These are phyloP conservation scores for Gephyroberyx darwinii DNA, from an alignment of 2,797 vertebrate species.

Conservation along the genomic window DNA sequence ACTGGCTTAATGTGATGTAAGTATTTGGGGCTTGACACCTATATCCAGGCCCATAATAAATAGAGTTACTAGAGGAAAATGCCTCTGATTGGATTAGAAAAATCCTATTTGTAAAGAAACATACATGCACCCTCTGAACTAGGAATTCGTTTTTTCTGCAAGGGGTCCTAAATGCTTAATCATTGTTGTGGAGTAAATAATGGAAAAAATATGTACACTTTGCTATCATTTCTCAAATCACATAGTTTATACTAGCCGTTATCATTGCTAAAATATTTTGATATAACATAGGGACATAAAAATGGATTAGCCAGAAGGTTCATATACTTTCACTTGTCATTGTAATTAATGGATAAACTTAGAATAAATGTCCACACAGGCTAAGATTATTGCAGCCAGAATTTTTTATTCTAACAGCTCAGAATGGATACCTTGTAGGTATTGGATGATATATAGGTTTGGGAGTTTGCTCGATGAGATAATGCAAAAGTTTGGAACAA, in stretches of 20 bases:
- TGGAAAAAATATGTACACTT: not conserved
- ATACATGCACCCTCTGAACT: too few relatives aligned
- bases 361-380: constrained; percentile 1
- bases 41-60: constrained; percentile 35
- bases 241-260: not conserved
- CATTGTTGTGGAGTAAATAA: constrained; percentile 7
- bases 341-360: constrained; percentile 2
- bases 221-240: constrained; percentile 10
- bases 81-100: not conserved
- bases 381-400: not conserved
- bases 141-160: too few relatives aligned
- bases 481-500: not conserved
- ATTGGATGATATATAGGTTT: not conserved
- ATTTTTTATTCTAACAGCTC: not conserved
- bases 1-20: constrained; percentile 44
- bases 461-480: constrained; percentile 1
- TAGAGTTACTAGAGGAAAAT: constrained; percentile 19
- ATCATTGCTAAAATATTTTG: not conserved
- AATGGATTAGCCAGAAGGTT: not conserved
- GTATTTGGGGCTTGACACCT: constrained; percentile 29
- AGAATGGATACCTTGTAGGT: not conserved
- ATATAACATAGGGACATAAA: not conserved
- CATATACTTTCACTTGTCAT: not conserved
- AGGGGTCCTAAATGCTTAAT: constrained; percentile 3
- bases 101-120: constrained; percentile 13